Evolutionary conservation across 1,140 invertebrate species (phyloP), one percentile per base, ranked within the genome.

Genomic region (Meloidogyne floridensis): DNA sequence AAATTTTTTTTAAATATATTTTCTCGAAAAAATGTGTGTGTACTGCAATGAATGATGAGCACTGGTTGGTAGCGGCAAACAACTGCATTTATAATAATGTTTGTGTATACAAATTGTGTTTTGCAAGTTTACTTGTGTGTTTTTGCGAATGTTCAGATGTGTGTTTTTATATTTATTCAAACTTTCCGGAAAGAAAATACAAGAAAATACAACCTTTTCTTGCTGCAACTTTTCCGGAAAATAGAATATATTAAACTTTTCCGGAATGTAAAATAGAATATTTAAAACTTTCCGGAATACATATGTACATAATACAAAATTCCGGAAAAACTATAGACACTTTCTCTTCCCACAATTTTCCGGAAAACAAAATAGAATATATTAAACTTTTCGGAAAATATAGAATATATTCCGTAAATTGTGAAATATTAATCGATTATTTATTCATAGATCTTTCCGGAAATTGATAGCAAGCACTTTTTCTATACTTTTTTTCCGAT

Each of bases 91-190:
- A 47, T 47, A 47, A 47, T 65, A 65, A n/a, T 65, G 7, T 65
- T n/a, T 65, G 59, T 65, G 4, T 47, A 65, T 65, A 65, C n/a
- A 65, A 65, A 65, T 65, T 65, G 59, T 65, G 59, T 65, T 65
- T 65, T 65, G 59, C 59, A 65, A 65, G 59, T 65, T 65, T 65
- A 65, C 59, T 65, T 65, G n/a, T 65, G 59, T 65, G n/a, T 65
- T 65, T 47, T 65, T n/a, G 15, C 59, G 10, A 15, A 65, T 65
- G n/a, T 65, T 65, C 15, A 65, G n/a, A n/a, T n/a, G n/a, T 54
- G 11, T 54, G 11, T 11, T 13, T 9, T 13, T 10, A 54, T 54
- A 11, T 54, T 54, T 54, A 15, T 15, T 3, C 3, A 59, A 59
- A 59, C 56, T 59, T 59, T 59, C 56, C 56, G 11, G 56, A 59